Percentiles rank a stretch among this genome's conserved stretches.
phyloP scores from a whole-genome alignment of 2,888 invertebrate genomes.

The Drosophila ezoana region DNA sequence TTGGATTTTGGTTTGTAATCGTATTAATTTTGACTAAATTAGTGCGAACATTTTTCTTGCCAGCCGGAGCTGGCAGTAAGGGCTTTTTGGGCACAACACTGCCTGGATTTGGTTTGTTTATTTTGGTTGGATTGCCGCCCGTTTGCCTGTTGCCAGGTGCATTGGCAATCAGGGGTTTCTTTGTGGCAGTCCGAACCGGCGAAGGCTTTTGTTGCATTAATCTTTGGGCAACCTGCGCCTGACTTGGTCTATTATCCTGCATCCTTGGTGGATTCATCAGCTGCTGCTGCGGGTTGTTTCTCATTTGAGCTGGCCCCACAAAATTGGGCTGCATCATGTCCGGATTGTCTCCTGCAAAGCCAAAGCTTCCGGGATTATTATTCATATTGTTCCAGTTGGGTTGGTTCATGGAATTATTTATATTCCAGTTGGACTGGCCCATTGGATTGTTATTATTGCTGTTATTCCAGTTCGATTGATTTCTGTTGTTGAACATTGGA shows the following conservation, averaged over 20 bases:
- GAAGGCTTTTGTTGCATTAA: neutral
- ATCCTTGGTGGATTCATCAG: neutral
- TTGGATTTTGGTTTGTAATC: neutral
- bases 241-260: neutral
- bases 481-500: neutral
- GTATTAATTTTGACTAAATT: neutral
- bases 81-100: neutral
- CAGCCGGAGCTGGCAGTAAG: neutral
- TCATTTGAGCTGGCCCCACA: neutral
- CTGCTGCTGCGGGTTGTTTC: neutral
- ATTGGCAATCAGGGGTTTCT: neutral
- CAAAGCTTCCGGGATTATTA: neutral
- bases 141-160: neutral
- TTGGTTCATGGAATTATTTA: too few species aligned
- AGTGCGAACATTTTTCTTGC: neutral
- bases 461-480: conserved; percentile 6
- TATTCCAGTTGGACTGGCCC: neutral
- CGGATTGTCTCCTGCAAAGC: neutral
- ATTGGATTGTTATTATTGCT: neutral
- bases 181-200: neutral
- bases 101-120: neutral
- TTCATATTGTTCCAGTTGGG: too few species aligned
- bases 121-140: neutral
- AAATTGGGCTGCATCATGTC: neutral
- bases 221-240: neutral